Conservation (phyloP, 2,888 invertebrate species). For the Pristionchus exspectatus region DNA sequence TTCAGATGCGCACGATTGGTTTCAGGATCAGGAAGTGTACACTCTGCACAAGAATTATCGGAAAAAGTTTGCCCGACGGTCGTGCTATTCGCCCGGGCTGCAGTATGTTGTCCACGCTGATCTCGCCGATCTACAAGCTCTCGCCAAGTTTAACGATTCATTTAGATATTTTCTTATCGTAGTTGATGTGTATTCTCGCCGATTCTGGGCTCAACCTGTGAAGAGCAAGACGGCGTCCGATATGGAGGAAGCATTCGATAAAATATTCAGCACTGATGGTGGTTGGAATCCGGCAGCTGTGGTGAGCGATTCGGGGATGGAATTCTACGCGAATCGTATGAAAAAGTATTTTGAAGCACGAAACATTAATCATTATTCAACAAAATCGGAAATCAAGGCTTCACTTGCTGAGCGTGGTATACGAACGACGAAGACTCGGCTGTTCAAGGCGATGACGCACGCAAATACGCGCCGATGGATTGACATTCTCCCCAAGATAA, state of each 20-base stretch:
- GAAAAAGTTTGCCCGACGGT: not conserved
- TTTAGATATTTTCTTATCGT: constrained; percentile 18
- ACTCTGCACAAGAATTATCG: constrained; percentile 11
- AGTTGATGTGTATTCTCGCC: not conserved
- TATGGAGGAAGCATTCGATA: not conserved
- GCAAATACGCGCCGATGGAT: not conserved
- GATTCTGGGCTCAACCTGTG: not conserved
- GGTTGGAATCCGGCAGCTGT: not conserved
- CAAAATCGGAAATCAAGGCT: not conserved
- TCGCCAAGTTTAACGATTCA: not conserved
- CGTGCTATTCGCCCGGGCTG: not conserved
- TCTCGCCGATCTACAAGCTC: not conserved
- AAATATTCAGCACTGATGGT: not conserved
- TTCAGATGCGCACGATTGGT: not conserved
- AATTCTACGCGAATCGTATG: not conserved
- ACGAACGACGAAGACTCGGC: not conserved
- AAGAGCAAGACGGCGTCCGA: not conserved
- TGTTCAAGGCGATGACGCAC: not conserved
- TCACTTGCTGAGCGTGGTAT: not conserved
- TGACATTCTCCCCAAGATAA: not conserved
- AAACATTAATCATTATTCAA: not conserved
- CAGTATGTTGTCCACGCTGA: not conserved
- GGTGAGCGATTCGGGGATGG: not conserved
- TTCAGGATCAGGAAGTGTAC: not conserved
- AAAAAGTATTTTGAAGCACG: not conserved